phyloP scores from a whole-genome alignment of 1,140 invertebrate genomes.

The Saccostrea glomerata region DNA sequence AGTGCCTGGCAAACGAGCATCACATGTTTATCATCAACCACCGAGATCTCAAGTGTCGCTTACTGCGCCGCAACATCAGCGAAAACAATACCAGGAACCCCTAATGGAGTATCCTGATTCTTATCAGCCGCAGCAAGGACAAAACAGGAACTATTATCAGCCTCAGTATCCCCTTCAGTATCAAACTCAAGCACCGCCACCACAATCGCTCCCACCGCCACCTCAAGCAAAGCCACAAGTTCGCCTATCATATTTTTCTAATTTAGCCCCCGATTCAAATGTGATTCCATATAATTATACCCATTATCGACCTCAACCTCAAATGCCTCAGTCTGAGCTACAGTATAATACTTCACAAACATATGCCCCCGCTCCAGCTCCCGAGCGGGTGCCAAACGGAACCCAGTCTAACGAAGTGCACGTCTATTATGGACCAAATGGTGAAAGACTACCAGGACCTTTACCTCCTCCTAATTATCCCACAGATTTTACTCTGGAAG shows the following conservation, averaged over 20 bases:
- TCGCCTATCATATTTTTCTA: slow-evolving; percentile 23
- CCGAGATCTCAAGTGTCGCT: slow-evolving; percentile 16
- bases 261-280: slow-evolving; percentile 42
- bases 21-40: slow-evolving; percentile 23
- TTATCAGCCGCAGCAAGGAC: neutral
- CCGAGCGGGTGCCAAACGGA: slow-evolving; percentile 1
- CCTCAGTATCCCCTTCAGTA: neutral
- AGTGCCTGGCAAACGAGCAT: neutral
- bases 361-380: neutral
- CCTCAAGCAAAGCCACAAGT: slow-evolving; percentile 10
- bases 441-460: slow-evolving; percentile 47
- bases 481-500: slow-evolving; percentile 46
- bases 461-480: neutral
- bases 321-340: slow-evolving; percentile 1
- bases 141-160: slow-evolving; percentile 30
- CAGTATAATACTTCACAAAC: neutral
- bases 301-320: slow-evolving; percentile 7
- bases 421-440: slow-evolving; percentile 50
- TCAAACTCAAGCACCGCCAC: neutral
- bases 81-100: neutral
- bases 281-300: slow-evolving; percentile 44
- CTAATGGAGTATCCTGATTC: neutral
- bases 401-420: slow-evolving; percentile 32
- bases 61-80: slow-evolving; percentile 29
- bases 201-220: neutral